Base-by-base conservation (phyloP, 2,888 invertebrate species). In the Tetragonisca angustula region DNA sequence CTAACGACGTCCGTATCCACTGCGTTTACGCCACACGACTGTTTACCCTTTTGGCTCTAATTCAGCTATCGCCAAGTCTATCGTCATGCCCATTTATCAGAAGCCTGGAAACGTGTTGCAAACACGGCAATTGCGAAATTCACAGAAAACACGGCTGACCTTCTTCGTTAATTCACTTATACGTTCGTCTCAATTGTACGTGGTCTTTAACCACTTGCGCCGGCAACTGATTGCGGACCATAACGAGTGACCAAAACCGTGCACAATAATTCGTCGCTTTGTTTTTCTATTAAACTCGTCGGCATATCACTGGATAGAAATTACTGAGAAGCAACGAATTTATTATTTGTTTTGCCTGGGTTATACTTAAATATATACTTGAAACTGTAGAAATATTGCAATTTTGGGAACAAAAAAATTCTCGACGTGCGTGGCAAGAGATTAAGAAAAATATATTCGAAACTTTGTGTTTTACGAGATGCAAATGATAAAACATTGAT, bases 31-130 rank as follows among this genome's bases (percentile, higher is more conserved):
- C 50, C 54, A 11, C 50, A 54, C 65, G 32, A 61, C 65, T 87
- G 79, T 87, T 87, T 87, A 83, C 86, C 76, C 71, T 87, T 76
- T 50, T 61, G 52, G 61, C 68, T 69, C 50, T 83, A 87, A 83
- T 85, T 85, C 43, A 76, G 69, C 79, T 75, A 76, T 62, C 19
- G 43, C 61, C 32, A 75, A 62, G 43, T 61, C 61, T 61, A 19
- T 61, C 50, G 19, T 49, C 49, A 79, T 74, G 65, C 64, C 50
- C 75, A 61, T 82, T 85, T 87, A 65, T 83, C 87, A 81, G 59
- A 11, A 61, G n/a, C 19, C 49, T 52, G 70, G 21, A 62, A 61
- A 49, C 43, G 52, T 59, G 65, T 83, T 74, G 65, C 52, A 32
- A 64, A 70, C 65, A 64, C 76, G 62, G 32, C 17, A 54, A 71